Evolutionary conservation across 2,113 vertebrate genomes (phyloP), one percentile per base, ranked within the genome.

Genomic region (Leucopsar rothschildi): DNA sequence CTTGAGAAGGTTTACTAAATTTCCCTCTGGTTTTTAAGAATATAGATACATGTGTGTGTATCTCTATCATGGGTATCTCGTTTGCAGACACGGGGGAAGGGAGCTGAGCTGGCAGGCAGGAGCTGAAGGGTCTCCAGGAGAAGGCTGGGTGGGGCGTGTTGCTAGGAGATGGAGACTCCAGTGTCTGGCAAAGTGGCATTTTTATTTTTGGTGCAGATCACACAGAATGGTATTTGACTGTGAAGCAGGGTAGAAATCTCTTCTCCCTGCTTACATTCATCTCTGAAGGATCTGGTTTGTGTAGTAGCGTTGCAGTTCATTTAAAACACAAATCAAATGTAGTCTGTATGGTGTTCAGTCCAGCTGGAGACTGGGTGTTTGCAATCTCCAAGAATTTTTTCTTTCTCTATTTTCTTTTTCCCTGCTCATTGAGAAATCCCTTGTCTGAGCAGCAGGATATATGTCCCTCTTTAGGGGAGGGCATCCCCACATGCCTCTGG

Each of bases 141-240:
- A 37, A 71, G 2, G 6, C 78, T 84, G 89, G 78, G 66, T 70
- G 92, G 86, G 94, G 68, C 6, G 45, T 89, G 92, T 95, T 96
- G 95, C 96, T 97, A 96, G 89, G 95, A 95, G 93, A 97, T 92
- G 91, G 77, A 91, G 73, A 69, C 73, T 91, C 95, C 88, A 7
- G 80, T 7, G 71, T 86, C 89, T 96, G 94, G 69, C 77, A 53
- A 91, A 92, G 81, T 28, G 39, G 40, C 37, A 0, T 56, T 65
- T 87, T 91, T 95, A 92, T 92, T 95, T 95, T 84, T 87, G 91
- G 77, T 80, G 42, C 49, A 49, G 86, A 91, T 91, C 73, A n/a
- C 57, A 84, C 23, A 1, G 71, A 93, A 91, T n/a, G 53, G 47
- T 50, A 78, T 94, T 93, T 87, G 86, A 45, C 69, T 75, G 91